These are phyloP conservation scores for Cylloceria caligata DNA, from an alignment of 2,888 invertebrate species.

Conservation along the genomic window DNA sequence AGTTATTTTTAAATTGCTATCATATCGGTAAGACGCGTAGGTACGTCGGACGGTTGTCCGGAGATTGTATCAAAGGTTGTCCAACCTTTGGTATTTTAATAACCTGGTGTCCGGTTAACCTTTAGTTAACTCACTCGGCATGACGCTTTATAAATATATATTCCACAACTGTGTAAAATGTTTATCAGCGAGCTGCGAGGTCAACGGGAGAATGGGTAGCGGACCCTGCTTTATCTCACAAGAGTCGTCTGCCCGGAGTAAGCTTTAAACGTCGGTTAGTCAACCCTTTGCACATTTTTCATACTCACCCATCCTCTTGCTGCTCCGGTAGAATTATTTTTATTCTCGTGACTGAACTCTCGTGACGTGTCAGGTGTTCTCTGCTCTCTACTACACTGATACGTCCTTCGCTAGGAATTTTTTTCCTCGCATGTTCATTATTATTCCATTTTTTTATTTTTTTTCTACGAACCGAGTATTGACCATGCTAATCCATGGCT, in stretches of 20 bases:
- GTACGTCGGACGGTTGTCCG: not conserved
- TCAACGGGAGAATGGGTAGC: not conserved
- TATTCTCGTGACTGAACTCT: slow-evolving; percentile 25
- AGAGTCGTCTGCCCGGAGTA: not conserved
- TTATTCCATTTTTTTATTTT: too few species aligned
- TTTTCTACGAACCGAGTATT: too few species aligned
- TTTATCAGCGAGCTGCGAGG: not conserved
- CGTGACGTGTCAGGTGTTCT: not conserved
- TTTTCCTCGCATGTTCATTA: not conserved
- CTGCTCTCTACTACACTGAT: not conserved
- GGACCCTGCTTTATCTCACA: not conserved
- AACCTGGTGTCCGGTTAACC: slow-evolving; percentile 34
- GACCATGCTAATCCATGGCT: too few species aligned
- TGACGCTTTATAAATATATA: slow-evolving; percentile 22
- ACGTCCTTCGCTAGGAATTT: too few species aligned
- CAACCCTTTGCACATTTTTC: slow-evolving; percentile 44
- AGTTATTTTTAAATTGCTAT: slow-evolving; percentile 36
- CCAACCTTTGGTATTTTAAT: slow-evolving; percentile 53
- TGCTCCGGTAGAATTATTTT: slow-evolving; percentile 24
- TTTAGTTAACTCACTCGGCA: slow-evolving; percentile 10
- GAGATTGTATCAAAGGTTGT: too few species aligned
- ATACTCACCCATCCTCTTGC: not conserved
- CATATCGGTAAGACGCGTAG: not conserved
- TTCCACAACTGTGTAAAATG: not conserved
- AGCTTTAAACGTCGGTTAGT: slow-evolving; percentile 47